These are phyloP conservation scores for Ectropis crepuscularia DNA, from an alignment of 2,888 invertebrate genomes.

Conservation along the genomic window DNA sequence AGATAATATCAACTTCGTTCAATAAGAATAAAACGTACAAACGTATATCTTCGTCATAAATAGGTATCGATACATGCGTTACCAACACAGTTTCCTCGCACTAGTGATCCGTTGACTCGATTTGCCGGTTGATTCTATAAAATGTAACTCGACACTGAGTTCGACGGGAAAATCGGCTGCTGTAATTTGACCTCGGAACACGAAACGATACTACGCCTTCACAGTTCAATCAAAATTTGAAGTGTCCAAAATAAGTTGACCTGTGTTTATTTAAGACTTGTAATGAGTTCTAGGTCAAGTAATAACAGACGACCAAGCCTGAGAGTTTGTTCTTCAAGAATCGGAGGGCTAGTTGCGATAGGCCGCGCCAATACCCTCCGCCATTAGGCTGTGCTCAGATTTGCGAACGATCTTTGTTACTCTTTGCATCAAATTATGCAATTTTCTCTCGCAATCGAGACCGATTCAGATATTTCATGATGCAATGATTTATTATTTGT, in stretches of 20 bases:
- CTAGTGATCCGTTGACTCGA: conserved; percentile 25
- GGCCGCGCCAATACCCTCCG: conserved; percentile 17
- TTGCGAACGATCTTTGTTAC: conserved; percentile 41
- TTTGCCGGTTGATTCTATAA: neutral
- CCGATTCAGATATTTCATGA: neutral
- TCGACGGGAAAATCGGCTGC: too few relatives aligned
- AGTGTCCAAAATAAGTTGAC: too few relatives aligned
- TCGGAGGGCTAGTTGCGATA: conserved; percentile 19
- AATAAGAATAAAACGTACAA: neutral
- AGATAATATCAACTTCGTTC: too few relatives aligned
- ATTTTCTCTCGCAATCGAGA: conserved; percentile 4
- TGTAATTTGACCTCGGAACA: too few relatives aligned
- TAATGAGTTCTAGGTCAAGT: too few relatives aligned
- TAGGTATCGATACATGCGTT: conserved; percentile 9
- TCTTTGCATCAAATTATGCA: conserved; percentile 20
- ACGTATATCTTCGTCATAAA: neutral
- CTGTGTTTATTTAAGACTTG: too few relatives aligned
- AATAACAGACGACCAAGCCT: too few relatives aligned
- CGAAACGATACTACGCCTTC: too few relatives aligned
- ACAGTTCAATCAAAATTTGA: too few relatives aligned
- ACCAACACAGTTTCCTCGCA: conserved; percentile 10
- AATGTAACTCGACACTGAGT: too few relatives aligned
- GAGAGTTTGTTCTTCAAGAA: neutral
- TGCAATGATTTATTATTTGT: neutral
- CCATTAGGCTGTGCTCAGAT: conserved; percentile 21